These are phyloP conservation scores for Papilio polyxenes DNA, from an alignment of 1,140 invertebrate genomes.

Conservation along the genomic window DNA sequence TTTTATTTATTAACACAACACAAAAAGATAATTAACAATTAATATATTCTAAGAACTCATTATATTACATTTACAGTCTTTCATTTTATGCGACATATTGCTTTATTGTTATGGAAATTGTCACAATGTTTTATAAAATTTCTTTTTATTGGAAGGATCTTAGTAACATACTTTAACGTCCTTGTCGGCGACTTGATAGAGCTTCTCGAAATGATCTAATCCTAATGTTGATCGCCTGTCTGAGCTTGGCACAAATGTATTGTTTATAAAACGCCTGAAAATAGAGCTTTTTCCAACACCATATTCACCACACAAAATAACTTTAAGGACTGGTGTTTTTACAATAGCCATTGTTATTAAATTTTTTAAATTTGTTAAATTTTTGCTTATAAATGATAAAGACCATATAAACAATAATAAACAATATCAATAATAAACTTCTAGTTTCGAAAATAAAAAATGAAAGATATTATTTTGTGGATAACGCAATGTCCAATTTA, in stretches of 20 bases:
- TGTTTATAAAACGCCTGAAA: constrained; percentile 93
- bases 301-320: constrained; percentile 97
- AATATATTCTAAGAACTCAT: not conserved
- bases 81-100: not conserved
- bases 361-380: not conserved
- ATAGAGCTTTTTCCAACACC: constrained; percentile 97
- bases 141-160: constrained; percentile 42
- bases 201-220: constrained; percentile 93
- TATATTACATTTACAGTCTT: not conserved
- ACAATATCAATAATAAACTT: not conserved
- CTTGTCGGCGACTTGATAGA: constrained; percentile 87
- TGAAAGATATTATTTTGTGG: not conserved
- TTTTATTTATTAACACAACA: not conserved
- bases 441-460: not conserved
- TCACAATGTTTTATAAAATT: not conserved
- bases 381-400: not conserved
- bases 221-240: constrained; percentile 94
- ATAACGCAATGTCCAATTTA: not conserved
- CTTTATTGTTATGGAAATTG: not conserved
- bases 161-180: constrained; percentile 85
- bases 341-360: constrained; percentile 86
- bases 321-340: constrained; percentile 94
- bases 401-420: not conserved
- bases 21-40: not conserved
- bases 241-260: constrained; percentile 90